A percentile compares a stretch with the other conserved stretches of the same genome.
Conservation (phyloP, 1,140 invertebrate species). For the Lasioglossum baleicum region DNA sequence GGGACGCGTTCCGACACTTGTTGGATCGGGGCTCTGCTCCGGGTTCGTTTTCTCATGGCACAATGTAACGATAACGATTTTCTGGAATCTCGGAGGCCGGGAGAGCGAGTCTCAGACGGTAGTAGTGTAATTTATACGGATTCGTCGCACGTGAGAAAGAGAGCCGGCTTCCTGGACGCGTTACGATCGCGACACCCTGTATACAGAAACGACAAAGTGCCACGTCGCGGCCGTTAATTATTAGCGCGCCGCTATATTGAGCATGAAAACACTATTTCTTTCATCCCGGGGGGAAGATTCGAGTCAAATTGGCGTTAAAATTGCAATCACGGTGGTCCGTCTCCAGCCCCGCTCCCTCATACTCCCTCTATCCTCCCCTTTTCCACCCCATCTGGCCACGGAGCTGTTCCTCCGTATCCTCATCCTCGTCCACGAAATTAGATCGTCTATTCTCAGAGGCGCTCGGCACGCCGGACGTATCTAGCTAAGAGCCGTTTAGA, state of each 20-base stretch:
- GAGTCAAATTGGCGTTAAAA: constrained; percentile 80
- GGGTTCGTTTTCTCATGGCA: neutral
- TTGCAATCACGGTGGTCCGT: constrained; percentile 79
- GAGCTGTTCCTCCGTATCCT: constrained; percentile 50
- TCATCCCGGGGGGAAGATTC: constrained; percentile 70
- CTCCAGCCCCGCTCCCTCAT: constrained; percentile 43
- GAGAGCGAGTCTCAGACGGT: neutral
- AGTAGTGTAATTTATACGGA: neutral
- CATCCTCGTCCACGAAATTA: constrained; percentile 74
- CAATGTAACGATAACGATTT: neutral
- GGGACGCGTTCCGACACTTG: neutral
- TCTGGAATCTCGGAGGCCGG: neutral
- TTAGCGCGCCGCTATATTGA: constrained; percentile 75
- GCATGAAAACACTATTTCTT: constrained; percentile 79
- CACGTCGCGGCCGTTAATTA: constrained; percentile 74
- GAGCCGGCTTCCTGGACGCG: neutral
- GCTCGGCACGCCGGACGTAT: constrained; percentile 42
- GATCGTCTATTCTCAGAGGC: constrained; percentile 79
- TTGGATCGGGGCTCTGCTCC: neutral
- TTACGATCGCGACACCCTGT: constrained; percentile 56
- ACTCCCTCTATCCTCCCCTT: neutral
- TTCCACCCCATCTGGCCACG: constrained; percentile 3
- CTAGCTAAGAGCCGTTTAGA: constrained; percentile 60
- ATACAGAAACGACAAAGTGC: constrained; percentile 41
- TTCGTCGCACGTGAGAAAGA: neutral